Evolutionary conservation across 2,888 invertebrate genomes (phyloP), one percentile per base, ranked within the genome.

Genomic region (Hirtodrosophila duncani): DNA sequence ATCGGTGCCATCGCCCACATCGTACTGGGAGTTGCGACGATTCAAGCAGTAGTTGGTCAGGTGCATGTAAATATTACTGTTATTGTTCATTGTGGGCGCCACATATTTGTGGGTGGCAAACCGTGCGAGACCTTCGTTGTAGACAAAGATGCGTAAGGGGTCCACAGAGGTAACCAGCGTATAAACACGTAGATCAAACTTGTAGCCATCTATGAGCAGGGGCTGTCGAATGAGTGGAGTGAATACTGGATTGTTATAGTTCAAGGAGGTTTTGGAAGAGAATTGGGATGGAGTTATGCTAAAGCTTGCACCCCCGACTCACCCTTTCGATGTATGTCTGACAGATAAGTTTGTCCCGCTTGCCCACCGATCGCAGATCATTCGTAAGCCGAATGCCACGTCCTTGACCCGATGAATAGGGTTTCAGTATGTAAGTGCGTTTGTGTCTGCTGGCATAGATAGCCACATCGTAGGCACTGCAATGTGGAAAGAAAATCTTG

Each of bases 31-130:
- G 82, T 94, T 96, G 83, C 94, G 93, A 83, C 95, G 96, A 84
- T 97, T 97, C 7, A 97, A 91, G 0, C 97, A 94, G 84, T 97
- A 97, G 87, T 97, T 97, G 4, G 97, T 97, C 50, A 97, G 88
- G 83, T 97, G 97, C 97, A 97, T 97, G 83, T 92, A 97, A 14
- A 95, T 92, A 84, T 97, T 96, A 1, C 92, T 91, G 8, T 93
- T 91, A 80, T 97, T 97, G 61, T 91, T 90, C 20, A 90, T 88
- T 17, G 91, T 93, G 0, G 97, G 96, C 70, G 94, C 93, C 46
- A 92, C 92, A 83, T 97, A 97, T 64, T 93, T 90, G 67, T 91
- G 92, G 1, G 97, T 97, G 3, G 97, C 96, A 85, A 97, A 96
- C 75, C 94, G 92, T 55, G 74, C 95, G 45, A 97, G 89, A 1